Percentiles rank a stretch among this genome's conserved stretches.
These are phyloP conservation scores for Endotricha flammealis DNA, from an alignment of 2,888 invertebrate genomes.

Conservation along the genomic window DNA sequence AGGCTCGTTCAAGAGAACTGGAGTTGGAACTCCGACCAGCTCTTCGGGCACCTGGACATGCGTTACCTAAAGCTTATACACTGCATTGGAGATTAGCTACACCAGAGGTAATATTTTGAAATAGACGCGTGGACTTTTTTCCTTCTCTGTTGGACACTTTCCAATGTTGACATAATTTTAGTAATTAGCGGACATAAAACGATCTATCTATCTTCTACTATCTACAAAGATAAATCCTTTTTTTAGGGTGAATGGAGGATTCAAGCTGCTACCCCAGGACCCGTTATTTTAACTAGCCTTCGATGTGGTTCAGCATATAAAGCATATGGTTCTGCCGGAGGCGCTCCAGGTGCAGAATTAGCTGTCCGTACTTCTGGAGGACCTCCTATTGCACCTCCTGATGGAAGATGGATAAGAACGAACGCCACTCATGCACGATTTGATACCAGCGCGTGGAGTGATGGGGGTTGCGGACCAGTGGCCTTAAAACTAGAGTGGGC, in stretches of 20 bases:
- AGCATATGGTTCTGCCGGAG: slow-evolving; percentile 88
- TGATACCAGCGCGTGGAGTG: slow-evolving; percentile 89
- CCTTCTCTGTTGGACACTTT: too few species aligned
- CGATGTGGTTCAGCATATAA: slow-evolving; percentile 91
- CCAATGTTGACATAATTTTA: too few species aligned
- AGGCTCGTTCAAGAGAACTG: slow-evolving; percentile 61
- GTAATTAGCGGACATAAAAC: too few species aligned
- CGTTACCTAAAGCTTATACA: slow-evolving; percentile 78
- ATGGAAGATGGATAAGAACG: slow-evolving; percentile 85
- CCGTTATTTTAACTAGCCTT: slow-evolving; percentile 82
- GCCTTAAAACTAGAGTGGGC: slow-evolving; percentile 86
- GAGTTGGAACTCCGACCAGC: slow-evolving; percentile 61
- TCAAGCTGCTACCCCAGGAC: slow-evolving; percentile 59
- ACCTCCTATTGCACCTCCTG: slow-evolving; percentile 80
- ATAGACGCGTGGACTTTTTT: too few species aligned
- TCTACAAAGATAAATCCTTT: slow-evolving; percentile 18
- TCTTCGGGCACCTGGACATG: slow-evolving; percentile 57
- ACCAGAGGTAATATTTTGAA: slow-evolving; percentile 81
- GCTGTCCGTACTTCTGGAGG: slow-evolving; percentile 90
- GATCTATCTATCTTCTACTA: not conserved
- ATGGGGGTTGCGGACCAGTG: slow-evolving; percentile 90
- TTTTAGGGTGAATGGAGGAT: slow-evolving; percentile 83
- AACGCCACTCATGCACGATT: slow-evolving; percentile 90
- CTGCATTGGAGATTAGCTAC: slow-evolving; percentile 83
- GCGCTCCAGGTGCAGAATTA: slow-evolving; percentile 85